Evolutionary conservation across 2,797 vertebrate genomes (phyloP), one percentile per base, ranked within the genome.

Genomic region (Notolabrus celidotus): DNA sequence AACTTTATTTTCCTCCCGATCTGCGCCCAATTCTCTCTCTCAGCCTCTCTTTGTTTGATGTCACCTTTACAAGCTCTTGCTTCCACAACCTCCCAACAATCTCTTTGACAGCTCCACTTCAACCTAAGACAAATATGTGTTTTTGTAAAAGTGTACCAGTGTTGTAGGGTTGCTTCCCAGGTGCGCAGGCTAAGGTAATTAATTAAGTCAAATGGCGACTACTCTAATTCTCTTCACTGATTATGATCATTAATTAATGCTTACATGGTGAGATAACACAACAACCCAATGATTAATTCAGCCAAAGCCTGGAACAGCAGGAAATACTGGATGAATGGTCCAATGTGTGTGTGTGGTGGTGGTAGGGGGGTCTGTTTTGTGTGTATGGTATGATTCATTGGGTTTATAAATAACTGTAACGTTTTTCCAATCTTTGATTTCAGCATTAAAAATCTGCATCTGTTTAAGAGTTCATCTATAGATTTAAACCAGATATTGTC

Each of bases 221-320:
- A 86, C 53, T 60, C 71, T 90, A 77, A 89, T 91, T 86, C 83
- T 90, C 75, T 77, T 82, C 70, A 39, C 81, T 77, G 90, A 93
- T 93, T 84, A 85, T 74, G 79, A 92, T 93, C 90, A 90, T 90
- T 92, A 90, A 94, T 93, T 93, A 92, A 88, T 82, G 74, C 56
- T 77, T 86, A 82, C 82, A 80, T 59, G 71, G 60, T 42, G 68
- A 74, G 88, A 89, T 92, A 90, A 90, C 73, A 87, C 72, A 79
- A 68, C 79, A 77, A 84, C 61, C 80, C 60, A 31, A 33, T 22
- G 45, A 80, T 60, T 51, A 74, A 47, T 70, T 79, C 57, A 76
- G 67, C 72, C 67, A 72, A 64, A 70, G 60, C 41, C 54, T 41
- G 42, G 29, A 72, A 73, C 71, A 72, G 63, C 55, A 11, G 33